A percentile compares a stretch with the other conserved stretches of the same genome.
Evolutionary conservation across 2,888 invertebrate species (phyloP).

Genomic region (Drosophila subsilvestris): DNA sequence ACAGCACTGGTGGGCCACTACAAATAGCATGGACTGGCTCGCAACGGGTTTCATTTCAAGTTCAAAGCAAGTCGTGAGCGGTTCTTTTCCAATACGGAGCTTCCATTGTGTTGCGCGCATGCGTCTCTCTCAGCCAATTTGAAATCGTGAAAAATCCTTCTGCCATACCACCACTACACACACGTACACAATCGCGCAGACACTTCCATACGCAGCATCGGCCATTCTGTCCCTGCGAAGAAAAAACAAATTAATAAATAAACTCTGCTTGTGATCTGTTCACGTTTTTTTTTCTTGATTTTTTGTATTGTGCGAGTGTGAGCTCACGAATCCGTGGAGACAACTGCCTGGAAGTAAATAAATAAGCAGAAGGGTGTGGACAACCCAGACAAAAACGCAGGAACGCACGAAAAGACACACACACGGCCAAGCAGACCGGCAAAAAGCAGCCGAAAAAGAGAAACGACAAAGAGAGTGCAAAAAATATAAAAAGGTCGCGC

Average conservation of each 20-base stretch:
- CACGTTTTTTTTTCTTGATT: constrained; percentile 67
- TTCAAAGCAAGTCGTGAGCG: constrained; percentile 80
- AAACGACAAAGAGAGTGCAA: constrained; percentile 31
- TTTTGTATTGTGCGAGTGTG: constrained; percentile 65
- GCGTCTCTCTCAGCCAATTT: constrained; percentile 57
- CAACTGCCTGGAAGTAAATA: constrained; percentile 14
- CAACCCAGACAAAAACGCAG: constrained; percentile 36
- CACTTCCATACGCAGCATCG: constrained; percentile 41
- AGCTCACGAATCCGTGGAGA: constrained; percentile 44
- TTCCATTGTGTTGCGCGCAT: constrained; percentile 62
- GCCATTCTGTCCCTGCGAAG: constrained; percentile 7
- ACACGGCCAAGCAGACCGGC: constrained; percentile 60
- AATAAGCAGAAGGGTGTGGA: constrained; percentile 61
- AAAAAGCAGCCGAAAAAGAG: constrained; percentile 55
- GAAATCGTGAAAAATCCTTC: constrained; percentile 72
- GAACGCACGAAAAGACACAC: constrained; percentile 35
- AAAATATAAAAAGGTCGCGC: constrained; percentile 28
- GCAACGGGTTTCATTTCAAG: constrained; percentile 78
- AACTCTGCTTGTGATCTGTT: constrained; percentile 68
- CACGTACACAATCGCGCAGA: constrained; percentile 31
- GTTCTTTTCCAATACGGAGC: constrained; percentile 58
- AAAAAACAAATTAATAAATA: constrained; percentile 27
- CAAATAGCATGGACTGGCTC: constrained; percentile 52
- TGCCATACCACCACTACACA: constrained; percentile 59
- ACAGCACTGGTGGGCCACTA: constrained; percentile 13